A percentile compares a stretch with the other conserved stretches of the same genome.
Conservation (phyloP, 92 coral and sea anemone genomes). For the Palythoa caribaeorum region DNA sequence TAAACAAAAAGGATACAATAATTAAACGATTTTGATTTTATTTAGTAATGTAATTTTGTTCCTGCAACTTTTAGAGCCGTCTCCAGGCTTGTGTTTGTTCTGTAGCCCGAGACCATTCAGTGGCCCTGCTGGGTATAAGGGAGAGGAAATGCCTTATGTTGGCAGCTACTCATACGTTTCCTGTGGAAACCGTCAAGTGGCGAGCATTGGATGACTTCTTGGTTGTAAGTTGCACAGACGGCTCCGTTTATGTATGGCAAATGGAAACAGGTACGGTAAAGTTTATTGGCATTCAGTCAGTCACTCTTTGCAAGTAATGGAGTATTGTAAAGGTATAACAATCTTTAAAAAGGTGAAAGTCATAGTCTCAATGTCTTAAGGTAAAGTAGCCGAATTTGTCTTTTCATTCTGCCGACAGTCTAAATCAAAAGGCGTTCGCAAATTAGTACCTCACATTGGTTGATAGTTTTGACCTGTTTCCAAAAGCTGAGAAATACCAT, state of each 20-base stretch:
- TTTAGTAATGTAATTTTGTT: neutral
- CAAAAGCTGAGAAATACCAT: too few relatives aligned
- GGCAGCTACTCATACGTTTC: constrained; percentile 97
- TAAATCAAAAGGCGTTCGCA: too few relatives aligned
- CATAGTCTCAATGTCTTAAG: too few relatives aligned
- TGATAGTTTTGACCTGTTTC: too few relatives aligned
- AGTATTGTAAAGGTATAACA: too few relatives aligned
- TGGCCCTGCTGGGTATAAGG: constrained; percentile 88
- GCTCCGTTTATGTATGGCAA: constrained; percentile 99
- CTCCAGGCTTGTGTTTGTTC: constrained; percentile 93
- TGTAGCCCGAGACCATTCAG: constrained; percentile 97
- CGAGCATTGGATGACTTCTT: constrained; percentile 95
- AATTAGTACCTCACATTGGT: too few relatives aligned
- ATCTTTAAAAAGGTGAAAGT: too few relatives aligned
- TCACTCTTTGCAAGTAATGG: neutral
- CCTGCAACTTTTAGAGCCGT: constrained; percentile 70
- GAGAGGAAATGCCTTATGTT: constrained; percentile 92
- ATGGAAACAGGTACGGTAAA: constrained; percentile 90
- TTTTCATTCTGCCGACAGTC: too few relatives aligned
- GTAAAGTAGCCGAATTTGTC: too few relatives aligned
- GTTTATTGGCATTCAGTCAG: neutral
- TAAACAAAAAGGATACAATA: too few relatives aligned
- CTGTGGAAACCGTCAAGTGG: constrained; percentile 98
- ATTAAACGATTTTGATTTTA: too few relatives aligned
- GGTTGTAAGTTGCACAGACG: constrained; percentile 93